phyloP scores from a whole-genome alignment of 2,888 invertebrate species.

The Megaustenia siamemsis region DNA sequence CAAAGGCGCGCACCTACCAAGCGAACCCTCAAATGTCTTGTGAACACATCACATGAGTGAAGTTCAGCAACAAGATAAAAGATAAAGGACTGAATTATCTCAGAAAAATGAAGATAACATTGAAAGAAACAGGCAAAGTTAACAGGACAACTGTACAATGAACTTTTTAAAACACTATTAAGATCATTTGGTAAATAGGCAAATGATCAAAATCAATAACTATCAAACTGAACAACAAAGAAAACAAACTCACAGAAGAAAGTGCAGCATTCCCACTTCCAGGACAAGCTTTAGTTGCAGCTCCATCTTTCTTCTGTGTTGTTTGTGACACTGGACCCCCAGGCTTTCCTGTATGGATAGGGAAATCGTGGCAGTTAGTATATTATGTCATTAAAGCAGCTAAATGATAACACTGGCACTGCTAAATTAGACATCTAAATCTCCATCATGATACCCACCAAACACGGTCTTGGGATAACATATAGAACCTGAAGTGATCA shows the following conservation, averaged over 20 bases:
- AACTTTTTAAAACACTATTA: too few species aligned
- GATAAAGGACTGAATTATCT: too few species aligned
- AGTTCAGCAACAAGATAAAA: too few species aligned
- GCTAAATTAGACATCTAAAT: not conserved
- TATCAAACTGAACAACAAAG: not conserved
- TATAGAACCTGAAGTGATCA: not conserved
- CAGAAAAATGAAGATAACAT: too few species aligned
- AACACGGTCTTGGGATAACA: not conserved
- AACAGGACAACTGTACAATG: too few species aligned
- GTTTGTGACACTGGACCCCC: constrained; percentile 10
- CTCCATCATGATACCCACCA: not conserved
- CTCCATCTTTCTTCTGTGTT: constrained; percentile 32
- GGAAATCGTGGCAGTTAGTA: constrained; percentile 9
- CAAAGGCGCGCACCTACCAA: too few species aligned
- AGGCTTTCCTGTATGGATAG: constrained; percentile 38
- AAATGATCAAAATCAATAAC: too few species aligned
- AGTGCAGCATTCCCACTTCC: constrained; percentile 6
- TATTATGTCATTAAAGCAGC: not conserved
- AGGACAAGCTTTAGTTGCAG: not conserved
- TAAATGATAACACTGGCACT: not conserved
- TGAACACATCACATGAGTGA: too few species aligned
- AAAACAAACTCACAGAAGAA: constrained; percentile 26
- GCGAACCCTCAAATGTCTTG: too few species aligned
- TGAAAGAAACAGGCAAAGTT: too few species aligned
- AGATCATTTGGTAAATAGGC: too few species aligned